Conservation (phyloP, 2,113 vertebrate species). For the Neopipo cinnamomea region DNA sequence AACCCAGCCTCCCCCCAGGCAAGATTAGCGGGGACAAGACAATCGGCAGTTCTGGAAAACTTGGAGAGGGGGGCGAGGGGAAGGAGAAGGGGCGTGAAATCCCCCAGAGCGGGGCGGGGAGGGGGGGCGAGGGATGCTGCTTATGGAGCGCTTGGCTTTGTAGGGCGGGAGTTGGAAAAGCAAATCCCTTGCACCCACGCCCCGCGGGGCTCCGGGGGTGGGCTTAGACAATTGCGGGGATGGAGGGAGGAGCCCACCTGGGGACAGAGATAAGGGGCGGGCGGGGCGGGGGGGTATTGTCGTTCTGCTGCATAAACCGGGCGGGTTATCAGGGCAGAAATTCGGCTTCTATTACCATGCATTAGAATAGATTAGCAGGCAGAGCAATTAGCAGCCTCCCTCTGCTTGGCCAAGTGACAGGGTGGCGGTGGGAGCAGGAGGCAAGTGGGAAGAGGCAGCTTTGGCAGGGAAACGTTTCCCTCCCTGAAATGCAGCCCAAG, state of each 20-base stretch:
- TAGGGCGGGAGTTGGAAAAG: not conserved
- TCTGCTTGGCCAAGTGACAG: not conserved
- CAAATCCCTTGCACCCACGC: constrained; percentile 11
- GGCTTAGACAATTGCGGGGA: not conserved
- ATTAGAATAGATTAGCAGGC: constrained; percentile 74
- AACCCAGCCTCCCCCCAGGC: not conserved
- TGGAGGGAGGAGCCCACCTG: constrained; percentile 58
- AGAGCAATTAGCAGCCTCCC: constrained; percentile 55
- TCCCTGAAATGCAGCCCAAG: not conserved
- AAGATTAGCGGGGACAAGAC: not conserved
- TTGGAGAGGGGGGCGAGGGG: not conserved
- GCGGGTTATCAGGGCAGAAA: constrained; percentile 64
- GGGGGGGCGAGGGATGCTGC: not conserved
- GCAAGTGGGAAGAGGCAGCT: not conserved
- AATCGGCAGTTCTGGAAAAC: not conserved
- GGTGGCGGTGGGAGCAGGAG: not conserved
- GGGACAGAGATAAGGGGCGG: constrained; percentile 61
- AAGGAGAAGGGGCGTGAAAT: not conserved
- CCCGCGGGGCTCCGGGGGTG: not conserved
- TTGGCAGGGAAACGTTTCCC: not conserved
- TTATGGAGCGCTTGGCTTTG: not conserved
- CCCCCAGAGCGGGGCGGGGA: not conserved
- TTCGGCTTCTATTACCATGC: constrained; percentile 68
- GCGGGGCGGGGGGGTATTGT: not conserved
- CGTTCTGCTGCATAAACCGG: not conserved